Evolutionary conservation across 2,797 vertebrate species (phyloP).

Genomic region (Bradypus variegatus): DNA sequence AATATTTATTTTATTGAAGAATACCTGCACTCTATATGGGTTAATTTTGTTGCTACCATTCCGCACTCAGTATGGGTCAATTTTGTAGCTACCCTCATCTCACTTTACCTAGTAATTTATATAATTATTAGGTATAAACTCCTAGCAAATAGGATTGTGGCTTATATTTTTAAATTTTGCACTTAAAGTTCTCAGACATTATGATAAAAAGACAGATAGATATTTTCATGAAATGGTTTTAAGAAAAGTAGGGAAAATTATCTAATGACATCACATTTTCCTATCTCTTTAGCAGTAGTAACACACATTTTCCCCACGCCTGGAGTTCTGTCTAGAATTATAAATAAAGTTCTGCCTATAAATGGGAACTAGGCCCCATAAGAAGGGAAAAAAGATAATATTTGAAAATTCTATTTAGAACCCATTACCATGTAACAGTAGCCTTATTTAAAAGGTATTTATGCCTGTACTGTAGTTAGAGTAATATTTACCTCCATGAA

Average conservation of each 20-base stretch:
- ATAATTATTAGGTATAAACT: background rate
- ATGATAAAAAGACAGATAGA: background rate
- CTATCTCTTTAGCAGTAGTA: background rate
- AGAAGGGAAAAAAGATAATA: background rate
- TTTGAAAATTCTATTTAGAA: conserved; percentile 4
- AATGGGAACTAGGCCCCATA: background rate
- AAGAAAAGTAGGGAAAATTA: conserved; percentile 12
- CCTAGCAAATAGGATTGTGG: background rate
- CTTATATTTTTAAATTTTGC: conserved; percentile 15
- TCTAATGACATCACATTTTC: conserved; percentile 13
- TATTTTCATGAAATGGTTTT: conserved; percentile 23
- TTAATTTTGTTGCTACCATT: background rate
- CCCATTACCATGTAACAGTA: background rate
- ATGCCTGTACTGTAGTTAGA: background rate
- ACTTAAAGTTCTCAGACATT: conserved; percentile 31
- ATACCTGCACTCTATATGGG: background rate
- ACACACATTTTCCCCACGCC: background rate
- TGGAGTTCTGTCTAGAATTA: background rate
- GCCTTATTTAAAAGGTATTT: background rate
- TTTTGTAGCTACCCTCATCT: conserved; percentile 6
- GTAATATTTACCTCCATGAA: conserved; percentile 4
- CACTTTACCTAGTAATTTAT: conserved; percentile 4
- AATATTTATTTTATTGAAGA: conserved; percentile 2
- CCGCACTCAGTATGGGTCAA: background rate
- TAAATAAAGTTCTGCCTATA: background rate